A percentile compares a stretch with the other conserved stretches of the same genome.
These are phyloP conservation scores for Eurystomus gularis DNA, from an alignment of 2,113 vertebrate genomes.

Conservation along the genomic window DNA sequence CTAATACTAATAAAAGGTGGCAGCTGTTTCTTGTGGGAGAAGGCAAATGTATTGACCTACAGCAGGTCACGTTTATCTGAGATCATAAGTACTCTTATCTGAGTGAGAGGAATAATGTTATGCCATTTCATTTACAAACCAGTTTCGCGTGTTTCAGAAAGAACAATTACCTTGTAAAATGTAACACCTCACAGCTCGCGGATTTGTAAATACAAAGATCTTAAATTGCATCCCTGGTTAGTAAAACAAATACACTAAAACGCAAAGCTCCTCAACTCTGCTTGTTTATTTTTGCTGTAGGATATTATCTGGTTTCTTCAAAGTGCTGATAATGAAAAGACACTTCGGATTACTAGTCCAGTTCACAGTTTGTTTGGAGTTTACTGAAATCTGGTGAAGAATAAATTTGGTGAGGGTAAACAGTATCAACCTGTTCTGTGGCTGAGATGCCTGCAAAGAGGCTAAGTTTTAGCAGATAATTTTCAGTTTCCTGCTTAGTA, in stretches of 20 bases:
- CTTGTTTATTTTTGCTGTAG: neutral
- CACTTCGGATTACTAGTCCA: neutral
- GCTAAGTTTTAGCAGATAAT: neutral
- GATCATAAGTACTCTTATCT: neutral
- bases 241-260: neutral
- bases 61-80: neutral
- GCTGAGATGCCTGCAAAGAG: neutral
- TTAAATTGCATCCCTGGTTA: neutral
- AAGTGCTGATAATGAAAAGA: neutral
- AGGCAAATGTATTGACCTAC: neutral
- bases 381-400: neutral
- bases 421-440: neutral
- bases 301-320: neutral
- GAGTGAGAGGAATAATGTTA: neutral
- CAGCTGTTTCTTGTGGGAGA: neutral
- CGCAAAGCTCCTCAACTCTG: neutral
- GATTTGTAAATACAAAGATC: neutral
- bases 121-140: neutral
- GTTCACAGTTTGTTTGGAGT: neutral
- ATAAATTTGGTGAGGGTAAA: neutral
- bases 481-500: neutral
- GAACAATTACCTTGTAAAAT: neutral
- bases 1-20: neutral
- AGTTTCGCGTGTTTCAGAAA: neutral
- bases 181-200: neutral